These are phyloP conservation scores for Amblyteles armatorius DNA, from an alignment of 2,888 invertebrate species.

Conservation along the genomic window DNA sequence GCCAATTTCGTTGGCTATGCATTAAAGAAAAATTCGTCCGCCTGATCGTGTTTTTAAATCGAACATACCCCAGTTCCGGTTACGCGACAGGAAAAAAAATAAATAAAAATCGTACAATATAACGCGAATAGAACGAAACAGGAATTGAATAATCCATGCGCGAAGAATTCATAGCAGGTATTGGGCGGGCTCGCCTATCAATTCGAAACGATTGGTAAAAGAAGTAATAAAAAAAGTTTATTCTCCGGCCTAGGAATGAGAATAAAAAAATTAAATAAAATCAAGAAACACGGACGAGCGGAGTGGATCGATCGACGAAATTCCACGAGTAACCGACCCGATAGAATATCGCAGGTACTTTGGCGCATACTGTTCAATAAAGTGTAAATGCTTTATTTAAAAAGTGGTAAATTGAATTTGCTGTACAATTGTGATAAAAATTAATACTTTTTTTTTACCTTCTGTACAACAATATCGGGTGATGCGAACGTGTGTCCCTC, in stretches of 20 bases:
- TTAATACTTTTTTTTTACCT: no score
- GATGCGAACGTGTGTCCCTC: not conserved
- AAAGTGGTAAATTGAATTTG: not conserved
- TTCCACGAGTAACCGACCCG: constrained; percentile 34
- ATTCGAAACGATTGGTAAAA: constrained; percentile 32
- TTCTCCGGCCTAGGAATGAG: constrained; percentile 22
- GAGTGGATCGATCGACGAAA: constrained; percentile 60
- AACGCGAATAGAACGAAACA: constrained; percentile 33
- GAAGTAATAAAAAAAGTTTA: constrained; percentile 4
- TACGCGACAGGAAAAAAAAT: constrained; percentile 31
- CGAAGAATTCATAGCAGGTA: not conserved
- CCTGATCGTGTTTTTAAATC: constrained; percentile 1
- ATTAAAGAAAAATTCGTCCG: constrained; percentile 7
- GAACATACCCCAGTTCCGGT: constrained; percentile 31
- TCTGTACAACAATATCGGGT: not conserved
- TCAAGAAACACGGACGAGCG: constrained; percentile 10
- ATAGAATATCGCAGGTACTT: not conserved
- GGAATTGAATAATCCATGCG: constrained; percentile 56
- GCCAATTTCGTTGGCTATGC: not conserved
- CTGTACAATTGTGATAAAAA: no score
- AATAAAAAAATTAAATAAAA: not conserved
- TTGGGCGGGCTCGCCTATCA: constrained; percentile 30
- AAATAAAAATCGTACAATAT: constrained; percentile 11
- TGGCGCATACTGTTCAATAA: not conserved
- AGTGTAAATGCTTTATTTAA: not conserved